A percentile compares a stretch with the other conserved stretches of the same genome.
phyloP scores from a whole-genome alignment of 2,113 vertebrate genomes.

The Indicator maculatus region DNA sequence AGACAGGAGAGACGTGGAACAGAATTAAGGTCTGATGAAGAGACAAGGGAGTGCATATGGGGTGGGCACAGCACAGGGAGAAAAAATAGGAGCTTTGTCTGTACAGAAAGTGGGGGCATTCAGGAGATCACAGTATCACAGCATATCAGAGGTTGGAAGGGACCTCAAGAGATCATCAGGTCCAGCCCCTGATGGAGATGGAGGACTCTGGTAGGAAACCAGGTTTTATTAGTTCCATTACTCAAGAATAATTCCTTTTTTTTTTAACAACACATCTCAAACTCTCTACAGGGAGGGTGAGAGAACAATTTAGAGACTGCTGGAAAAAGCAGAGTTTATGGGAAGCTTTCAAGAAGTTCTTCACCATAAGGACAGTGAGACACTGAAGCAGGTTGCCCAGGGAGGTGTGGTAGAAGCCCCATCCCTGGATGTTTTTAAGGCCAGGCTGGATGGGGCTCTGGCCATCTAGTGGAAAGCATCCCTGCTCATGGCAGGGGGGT shows the following conservation, averaged over 20 bases:
- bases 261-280: neutral
- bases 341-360: neutral
- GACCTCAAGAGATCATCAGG: too few relatives aligned
- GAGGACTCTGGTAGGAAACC: neutral
- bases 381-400: too few relatives aligned
- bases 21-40: neutral
- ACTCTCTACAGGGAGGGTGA: neutral
- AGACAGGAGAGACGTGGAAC: accelerated
- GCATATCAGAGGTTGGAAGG: too few relatives aligned
- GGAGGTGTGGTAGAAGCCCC: too few relatives aligned
- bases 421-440: too few relatives aligned
- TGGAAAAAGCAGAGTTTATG: neutral
- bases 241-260: neutral
- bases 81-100: neutral
- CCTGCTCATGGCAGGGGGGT: too few relatives aligned
- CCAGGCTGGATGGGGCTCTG: too few relatives aligned
- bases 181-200: neutral
- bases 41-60: accelerated
- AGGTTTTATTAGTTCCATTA: neutral
- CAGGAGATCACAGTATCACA: neutral
- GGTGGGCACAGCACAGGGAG: neutral
- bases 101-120: accelerated
- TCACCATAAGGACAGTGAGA: too few relatives aligned
- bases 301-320: neutral
- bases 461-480: too few relatives aligned